Evolutionary conservation across 2,113 vertebrate genomes (phyloP), one percentile per base, ranked within the genome.

Genomic region (Mustela lutreola): DNA sequence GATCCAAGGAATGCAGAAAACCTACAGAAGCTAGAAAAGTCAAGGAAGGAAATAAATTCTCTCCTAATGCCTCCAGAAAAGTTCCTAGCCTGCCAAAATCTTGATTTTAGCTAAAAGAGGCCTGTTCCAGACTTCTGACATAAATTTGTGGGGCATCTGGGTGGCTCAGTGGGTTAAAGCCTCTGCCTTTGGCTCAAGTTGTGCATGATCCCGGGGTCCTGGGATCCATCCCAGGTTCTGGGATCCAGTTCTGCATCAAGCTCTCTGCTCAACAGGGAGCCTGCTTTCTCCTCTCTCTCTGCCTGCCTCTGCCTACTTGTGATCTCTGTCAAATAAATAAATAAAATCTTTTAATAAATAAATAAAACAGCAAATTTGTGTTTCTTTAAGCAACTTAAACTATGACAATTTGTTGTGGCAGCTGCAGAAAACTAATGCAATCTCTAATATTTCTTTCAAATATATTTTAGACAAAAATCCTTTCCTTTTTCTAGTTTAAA

Each of bases 1-100:
- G 36, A 56, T 12, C 31, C 31, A 15, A 48, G 8, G 28, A 18
- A 33, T 31, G 1, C 5, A 63, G 11, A 12, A 18, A 36, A 11
- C 1, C 14, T 86, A 14, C 1, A 71, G 33, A 62, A 50, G 8
- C 53, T 33, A 28, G 9, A 42, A 45, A 48, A 53, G 1, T 22
- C 4, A 11, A 31, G 24, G 16, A 21, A 19, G 12, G 16, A 19
- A 73, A 42, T 45, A 4, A 9, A 10, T 24, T 91, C 16, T 26
- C 26, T 15, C 18, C 42, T 4, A n/a, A 21, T 2, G 12, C 1
- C 18, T 42, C 22, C 9, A 45, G 21, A 53, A 86, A 58, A 42
- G 28, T 90, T n/a, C 0, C 2, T 7, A 7, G 2, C 1, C 8
- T 2, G 31, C 22, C 21, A 31, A 36, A 50, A 31, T 19, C 21